A percentile compares a stretch with the other conserved stretches of the same genome.
Evolutionary conservation across 2,113 vertebrate genomes (phyloP).

Genomic region (Turdus rufiventris): DNA sequence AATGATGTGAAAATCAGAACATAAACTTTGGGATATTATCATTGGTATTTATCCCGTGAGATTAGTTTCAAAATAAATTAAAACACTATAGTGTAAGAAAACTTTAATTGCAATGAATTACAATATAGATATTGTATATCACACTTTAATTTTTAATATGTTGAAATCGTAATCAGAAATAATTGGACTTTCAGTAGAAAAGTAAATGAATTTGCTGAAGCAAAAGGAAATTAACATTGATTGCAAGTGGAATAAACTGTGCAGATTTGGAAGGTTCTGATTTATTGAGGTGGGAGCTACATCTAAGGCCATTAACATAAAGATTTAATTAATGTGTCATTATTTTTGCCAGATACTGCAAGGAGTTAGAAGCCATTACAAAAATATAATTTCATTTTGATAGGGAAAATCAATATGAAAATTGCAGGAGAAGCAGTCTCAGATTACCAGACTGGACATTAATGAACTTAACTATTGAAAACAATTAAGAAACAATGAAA

Average conservation of each 20-base stretch:
- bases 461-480: not conserved
- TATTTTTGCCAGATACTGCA: slow-evolving; percentile 37
- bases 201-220: slow-evolving; percentile 64
- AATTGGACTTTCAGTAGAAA: slow-evolving; percentile 52
- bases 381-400: slow-evolving; percentile 28
- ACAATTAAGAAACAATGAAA: not conserved
- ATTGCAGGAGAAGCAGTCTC: slow-evolving; percentile 18
- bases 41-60: not conserved
- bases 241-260: slow-evolving; percentile 58
- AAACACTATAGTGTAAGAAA: slow-evolving; percentile 2
- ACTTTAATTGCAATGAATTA: slow-evolving; percentile 28
- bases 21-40: not conserved
- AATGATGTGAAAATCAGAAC: not conserved
- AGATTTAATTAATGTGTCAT: slow-evolving; percentile 63
- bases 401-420: slow-evolving; percentile 48
- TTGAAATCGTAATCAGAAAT: slow-evolving; percentile 56
- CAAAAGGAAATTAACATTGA: slow-evolving; percentile 68
- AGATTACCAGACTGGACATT: not conserved
- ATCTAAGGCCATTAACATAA: slow-evolving; percentile 54
- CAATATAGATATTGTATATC: not conserved
- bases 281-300: slow-evolving; percentile 60
- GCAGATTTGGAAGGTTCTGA: slow-evolving; percentile 45
- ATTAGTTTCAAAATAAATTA: not conserved
- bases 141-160: slow-evolving; percentile 45
- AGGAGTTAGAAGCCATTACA: slow-evolving; percentile 32